These are phyloP conservation scores for Himalopsyche anomala DNA, from an alignment of 2,888 invertebrate genomes.

Conservation along the genomic window DNA sequence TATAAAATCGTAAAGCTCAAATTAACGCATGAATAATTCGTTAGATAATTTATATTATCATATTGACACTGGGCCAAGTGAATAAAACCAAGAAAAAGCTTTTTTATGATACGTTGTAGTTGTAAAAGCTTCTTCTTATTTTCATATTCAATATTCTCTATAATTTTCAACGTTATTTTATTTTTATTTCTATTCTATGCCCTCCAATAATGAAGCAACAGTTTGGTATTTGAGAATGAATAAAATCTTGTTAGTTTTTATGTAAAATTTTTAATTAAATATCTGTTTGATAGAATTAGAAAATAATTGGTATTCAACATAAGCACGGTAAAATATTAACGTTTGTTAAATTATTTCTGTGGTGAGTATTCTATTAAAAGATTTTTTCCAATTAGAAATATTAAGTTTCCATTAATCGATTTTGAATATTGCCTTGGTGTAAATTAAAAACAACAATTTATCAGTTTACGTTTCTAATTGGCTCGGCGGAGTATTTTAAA, in stretches of 20 bases:
- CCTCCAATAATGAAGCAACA: too few species aligned
- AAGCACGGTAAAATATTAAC: too few species aligned
- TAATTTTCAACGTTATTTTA: background rate
- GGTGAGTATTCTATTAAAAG: too few species aligned
- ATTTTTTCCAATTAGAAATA: background rate
- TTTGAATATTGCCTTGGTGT: background rate
- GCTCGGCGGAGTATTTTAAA: background rate
- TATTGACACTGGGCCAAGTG: conserved; percentile 10
- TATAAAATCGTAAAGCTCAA: background rate
- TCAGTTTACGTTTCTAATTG: background rate
- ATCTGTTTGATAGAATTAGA: too few species aligned
- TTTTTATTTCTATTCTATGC: too few species aligned
- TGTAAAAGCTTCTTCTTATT: background rate
- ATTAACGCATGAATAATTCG: conserved; percentile 3
- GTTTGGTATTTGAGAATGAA: too few species aligned
- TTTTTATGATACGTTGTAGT: background rate
- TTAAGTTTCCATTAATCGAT: background rate
- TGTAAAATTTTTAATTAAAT: too few species aligned
- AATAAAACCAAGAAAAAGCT: background rate
- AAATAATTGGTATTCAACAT: too few species aligned
- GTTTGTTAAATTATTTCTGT: too few species aligned
- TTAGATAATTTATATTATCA: background rate
- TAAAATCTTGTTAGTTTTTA: too few species aligned
- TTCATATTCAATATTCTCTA: background rate
- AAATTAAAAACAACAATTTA: background rate